Evolutionary conservation across 1,140 invertebrate genomes (phyloP).

Genomic region (Asobara japonica): DNA sequence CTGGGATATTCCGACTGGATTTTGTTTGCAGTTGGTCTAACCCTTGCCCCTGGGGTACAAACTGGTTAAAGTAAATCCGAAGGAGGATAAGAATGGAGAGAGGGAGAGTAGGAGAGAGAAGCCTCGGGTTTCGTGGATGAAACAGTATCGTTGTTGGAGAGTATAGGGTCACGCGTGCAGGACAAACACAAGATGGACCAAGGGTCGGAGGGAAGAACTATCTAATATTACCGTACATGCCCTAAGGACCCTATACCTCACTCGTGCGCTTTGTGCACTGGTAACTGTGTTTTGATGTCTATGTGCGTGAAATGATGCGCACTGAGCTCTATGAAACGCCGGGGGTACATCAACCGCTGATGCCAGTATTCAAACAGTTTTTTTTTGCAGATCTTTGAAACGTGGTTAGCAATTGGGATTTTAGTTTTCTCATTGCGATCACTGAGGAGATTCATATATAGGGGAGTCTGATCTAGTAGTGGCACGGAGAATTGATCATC

Average conservation of each 20-base stretch:
- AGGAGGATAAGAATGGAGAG: slow-evolving; percentile 45
- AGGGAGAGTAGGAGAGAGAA: slow-evolving; percentile 26
- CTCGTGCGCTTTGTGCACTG: slow-evolving; percentile 14
- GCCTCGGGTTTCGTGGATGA: slow-evolving; percentile 39
- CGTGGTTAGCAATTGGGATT: slow-evolving; percentile 2
- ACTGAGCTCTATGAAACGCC: slow-evolving; percentile 12
- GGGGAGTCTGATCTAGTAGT: too few species aligned
- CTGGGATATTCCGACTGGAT: background rate
- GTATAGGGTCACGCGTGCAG: slow-evolving; percentile 58
- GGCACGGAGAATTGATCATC: too few species aligned
- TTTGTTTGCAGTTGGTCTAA: slow-evolving; percentile 58
- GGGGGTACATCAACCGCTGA: background rate
- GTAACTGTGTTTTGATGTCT: slow-evolving; percentile 27
- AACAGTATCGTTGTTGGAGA: slow-evolving; percentile 54
- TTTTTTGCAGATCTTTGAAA: background rate
- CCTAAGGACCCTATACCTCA: slow-evolving; percentile 6
- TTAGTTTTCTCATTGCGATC: background rate
- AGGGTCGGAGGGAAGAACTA: slow-evolving; percentile 44
- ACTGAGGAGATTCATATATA: too few species aligned
- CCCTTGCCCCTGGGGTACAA: slow-evolving; percentile 49
- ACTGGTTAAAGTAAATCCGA: slow-evolving; percentile 57
- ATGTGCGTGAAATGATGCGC: slow-evolving; percentile 28
- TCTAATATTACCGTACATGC: slow-evolving; percentile 56
- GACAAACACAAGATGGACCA: slow-evolving; percentile 50
- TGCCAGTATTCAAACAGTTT: background rate